Conservation (phyloP, 1,140 invertebrate genomes). For the Eueides isabella region DNA sequence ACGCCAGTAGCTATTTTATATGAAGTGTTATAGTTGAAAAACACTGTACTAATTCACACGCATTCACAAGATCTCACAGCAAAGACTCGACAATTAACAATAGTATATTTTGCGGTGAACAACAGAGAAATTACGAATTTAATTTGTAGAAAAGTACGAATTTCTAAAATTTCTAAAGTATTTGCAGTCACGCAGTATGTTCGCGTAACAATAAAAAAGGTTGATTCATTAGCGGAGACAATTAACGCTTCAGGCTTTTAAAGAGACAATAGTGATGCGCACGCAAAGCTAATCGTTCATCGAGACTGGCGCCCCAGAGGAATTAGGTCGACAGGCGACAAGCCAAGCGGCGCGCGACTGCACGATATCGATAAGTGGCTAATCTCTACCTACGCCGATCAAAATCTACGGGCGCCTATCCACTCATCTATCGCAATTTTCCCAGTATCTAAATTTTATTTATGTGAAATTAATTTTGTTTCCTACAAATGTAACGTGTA, state of each 20-base stretch:
- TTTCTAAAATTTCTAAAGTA: background rate
- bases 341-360: slow-evolving; percentile 45
- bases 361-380: slow-evolving; percentile 60
- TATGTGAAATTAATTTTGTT: slow-evolving; percentile 36
- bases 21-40: slow-evolving; percentile 41
- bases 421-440: slow-evolving; percentile 48
- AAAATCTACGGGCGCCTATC: slow-evolving; percentile 46
- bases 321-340: slow-evolving; percentile 61
- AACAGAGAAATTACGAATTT: background rate
- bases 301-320: slow-evolving; percentile 54
- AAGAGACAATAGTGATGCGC: slow-evolving; percentile 72
- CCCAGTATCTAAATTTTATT: slow-evolving; percentile 44
- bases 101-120: slow-evolving; percentile 4
- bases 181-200: slow-evolving; percentile 16
- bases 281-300: slow-evolving; percentile 46
- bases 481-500: slow-evolving; percentile 23
- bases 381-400: slow-evolving; percentile 52
- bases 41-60: slow-evolving; percentile 45
- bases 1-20: slow-evolving; percentile 45
- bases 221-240: slow-evolving; percentile 49
- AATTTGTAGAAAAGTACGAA: background rate
- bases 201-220: slow-evolving; percentile 37
- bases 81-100: slow-evolving; percentile 16
- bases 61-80: slow-evolving; percentile 35
- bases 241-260: slow-evolving; percentile 51